Percentiles rank a stretch among this genome's conserved stretches.
Conservation (phyloP, 2,888 invertebrate species). For the Mesoligia furuncula region DNA sequence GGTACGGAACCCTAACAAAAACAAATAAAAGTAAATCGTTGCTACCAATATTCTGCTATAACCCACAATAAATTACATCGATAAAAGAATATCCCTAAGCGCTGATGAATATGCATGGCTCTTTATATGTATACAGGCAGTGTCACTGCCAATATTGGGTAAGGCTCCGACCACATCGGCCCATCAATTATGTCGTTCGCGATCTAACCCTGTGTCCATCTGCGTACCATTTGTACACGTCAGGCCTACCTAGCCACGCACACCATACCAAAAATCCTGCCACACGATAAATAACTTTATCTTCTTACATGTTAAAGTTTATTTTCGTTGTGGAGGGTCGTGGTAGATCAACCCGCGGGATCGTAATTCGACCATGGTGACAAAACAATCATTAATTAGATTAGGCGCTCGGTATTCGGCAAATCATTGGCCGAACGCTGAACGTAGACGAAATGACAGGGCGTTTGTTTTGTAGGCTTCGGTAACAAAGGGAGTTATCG, state of each 20-base stretch:
- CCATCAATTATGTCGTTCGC: slow-evolving; percentile 86
- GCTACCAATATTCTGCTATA: slow-evolving; percentile 10
- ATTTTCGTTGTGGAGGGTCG: slow-evolving; percentile 35
- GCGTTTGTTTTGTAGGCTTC: slow-evolving; percentile 74
- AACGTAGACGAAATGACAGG: slow-evolving; percentile 73
- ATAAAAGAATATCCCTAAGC: slow-evolving; percentile 63
- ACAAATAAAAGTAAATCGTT: slow-evolving; percentile 9
- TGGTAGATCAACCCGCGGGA: slow-evolving; percentile 71
- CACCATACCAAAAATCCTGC: slow-evolving; percentile 52
- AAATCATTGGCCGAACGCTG: slow-evolving; percentile 80
- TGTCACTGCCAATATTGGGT: slow-evolving; percentile 74
- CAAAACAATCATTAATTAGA: slow-evolving; percentile 86
- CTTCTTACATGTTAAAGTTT: slow-evolving; percentile 52
- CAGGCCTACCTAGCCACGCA: slow-evolving; percentile 73
- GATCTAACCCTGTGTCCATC: slow-evolving; percentile 86
- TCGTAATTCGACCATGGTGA: slow-evolving; percentile 79
- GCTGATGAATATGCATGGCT: slow-evolving; percentile 72
- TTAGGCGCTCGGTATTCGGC: slow-evolving; percentile 76
- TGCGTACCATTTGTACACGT: slow-evolving; percentile 84
- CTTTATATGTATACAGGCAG: slow-evolving; percentile 70
- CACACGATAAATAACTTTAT: slow-evolving; percentile 65
- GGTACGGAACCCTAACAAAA: too few species aligned
- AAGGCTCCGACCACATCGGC: slow-evolving; percentile 73
- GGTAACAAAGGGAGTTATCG: slow-evolving; percentile 61
- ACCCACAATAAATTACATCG: slow-evolving; percentile 54